phyloP scores from a whole-genome alignment of 2,888 invertebrate genomes.

The Sepioteuthis lessoniana region DNA sequence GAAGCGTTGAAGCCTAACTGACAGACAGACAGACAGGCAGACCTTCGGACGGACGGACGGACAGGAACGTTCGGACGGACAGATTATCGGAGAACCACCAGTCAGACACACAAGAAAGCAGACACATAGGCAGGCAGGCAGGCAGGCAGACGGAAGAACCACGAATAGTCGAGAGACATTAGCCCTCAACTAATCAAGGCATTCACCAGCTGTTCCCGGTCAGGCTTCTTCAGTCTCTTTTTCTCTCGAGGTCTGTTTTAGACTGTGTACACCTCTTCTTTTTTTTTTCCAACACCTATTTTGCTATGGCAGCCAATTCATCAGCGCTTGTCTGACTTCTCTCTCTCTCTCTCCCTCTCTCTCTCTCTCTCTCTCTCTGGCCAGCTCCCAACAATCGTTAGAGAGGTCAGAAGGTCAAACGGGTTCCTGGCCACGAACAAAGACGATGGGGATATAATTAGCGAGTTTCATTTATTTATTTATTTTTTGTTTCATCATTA shows the following conservation, averaged over 20 bases:
- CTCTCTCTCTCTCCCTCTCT: no score
- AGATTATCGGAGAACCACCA: no score
- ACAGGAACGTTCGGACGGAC: neutral
- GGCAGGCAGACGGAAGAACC: neutral
- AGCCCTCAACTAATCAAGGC: neutral
- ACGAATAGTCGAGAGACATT: constrained; percentile 33
- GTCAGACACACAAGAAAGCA: neutral
- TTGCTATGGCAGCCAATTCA: neutral
- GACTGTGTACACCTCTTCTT: neutral
- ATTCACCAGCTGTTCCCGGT: neutral
- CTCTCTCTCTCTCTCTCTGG: neutral
- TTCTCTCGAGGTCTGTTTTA: neutral
- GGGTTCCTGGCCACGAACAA: constrained; percentile 43
- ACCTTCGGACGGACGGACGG: neutral
- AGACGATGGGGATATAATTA: constrained; percentile 43
- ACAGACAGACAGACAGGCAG: neutral
- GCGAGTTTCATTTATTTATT: neutral
- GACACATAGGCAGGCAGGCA: neutral
- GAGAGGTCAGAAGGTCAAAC: constrained; percentile 24
- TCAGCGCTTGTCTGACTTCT: neutral
- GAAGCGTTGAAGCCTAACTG: neutral
- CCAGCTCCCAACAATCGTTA: neutral
- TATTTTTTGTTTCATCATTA: neutral
- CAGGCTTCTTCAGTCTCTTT: neutral
- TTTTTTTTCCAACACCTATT: neutral